phyloP scores from a whole-genome alignment of 1,140 invertebrate species.

The Saccostrea echinata region DNA sequence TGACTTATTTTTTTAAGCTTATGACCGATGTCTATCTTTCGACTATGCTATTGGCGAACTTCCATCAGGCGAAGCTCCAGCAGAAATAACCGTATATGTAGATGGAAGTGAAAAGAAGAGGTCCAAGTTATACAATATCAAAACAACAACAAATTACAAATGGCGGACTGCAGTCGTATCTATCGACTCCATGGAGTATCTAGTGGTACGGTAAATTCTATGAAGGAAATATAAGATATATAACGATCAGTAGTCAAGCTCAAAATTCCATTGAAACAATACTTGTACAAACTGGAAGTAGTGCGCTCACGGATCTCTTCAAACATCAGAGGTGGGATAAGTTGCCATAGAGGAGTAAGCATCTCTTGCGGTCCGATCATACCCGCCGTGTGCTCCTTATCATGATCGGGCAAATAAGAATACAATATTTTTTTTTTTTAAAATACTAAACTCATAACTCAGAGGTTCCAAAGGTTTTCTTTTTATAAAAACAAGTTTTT shows the following conservation, averaged over 20 bases:
- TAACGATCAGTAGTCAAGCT: not conserved
- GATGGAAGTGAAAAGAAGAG: not conserved
- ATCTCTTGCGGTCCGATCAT: no score
- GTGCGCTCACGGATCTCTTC: no score
- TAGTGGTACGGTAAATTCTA: not conserved
- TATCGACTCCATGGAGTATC: not conserved
- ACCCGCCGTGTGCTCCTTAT: no score
- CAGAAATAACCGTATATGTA: not conserved
- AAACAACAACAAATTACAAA: not conserved
- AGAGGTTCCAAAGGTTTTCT: no score
- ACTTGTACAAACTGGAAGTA: not conserved
- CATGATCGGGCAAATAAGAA: no score
- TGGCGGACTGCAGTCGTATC: not conserved
- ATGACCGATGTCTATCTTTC: conserved; percentile 7
- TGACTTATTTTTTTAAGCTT: not conserved
- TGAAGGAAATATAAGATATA: not conserved
- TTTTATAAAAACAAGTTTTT: no score
- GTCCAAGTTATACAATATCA: not conserved
- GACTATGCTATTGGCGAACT: not conserved
- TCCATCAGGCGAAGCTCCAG: not conserved
- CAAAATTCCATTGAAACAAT: not conserved
- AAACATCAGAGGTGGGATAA: not conserved
- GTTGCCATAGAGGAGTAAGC: no score
- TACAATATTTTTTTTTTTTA: no score
- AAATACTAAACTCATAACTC: no score